These are phyloP conservation scores for Parochlus steinenii DNA, from an alignment of 2,888 invertebrate genomes.

Conservation along the genomic window DNA sequence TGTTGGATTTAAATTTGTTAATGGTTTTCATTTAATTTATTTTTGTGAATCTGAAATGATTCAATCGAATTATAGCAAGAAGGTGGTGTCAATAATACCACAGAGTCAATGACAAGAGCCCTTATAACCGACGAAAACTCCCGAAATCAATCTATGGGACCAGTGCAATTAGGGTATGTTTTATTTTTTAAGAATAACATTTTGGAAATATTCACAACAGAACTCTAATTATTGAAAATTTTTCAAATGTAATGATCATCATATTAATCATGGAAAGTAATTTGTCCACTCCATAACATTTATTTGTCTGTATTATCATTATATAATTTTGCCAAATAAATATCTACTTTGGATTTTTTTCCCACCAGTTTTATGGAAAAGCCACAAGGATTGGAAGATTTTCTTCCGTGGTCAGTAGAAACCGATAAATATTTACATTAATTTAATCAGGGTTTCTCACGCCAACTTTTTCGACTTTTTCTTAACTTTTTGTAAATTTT, in stretches of 20 bases:
- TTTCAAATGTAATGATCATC: background rate
- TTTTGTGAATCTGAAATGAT: slow-evolving; percentile 36
- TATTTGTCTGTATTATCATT: background rate
- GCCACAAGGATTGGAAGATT: slow-evolving; percentile 54
- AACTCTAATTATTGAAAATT: background rate
- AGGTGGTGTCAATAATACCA: slow-evolving; percentile 80
- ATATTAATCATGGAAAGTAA: background rate
- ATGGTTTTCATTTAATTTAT: slow-evolving; percentile 20
- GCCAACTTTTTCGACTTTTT: background rate
- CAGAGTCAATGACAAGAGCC: slow-evolving; percentile 90
- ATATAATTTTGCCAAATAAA: background rate
- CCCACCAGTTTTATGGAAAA: slow-evolving; percentile 64
- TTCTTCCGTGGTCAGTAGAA: slow-evolving; percentile 65
- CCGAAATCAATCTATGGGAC: slow-evolving; percentile 64
- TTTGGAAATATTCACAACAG: slow-evolving; percentile 11
- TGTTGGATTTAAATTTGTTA: background rate
- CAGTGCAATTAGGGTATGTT: slow-evolving; percentile 90
- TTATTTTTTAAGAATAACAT: slow-evolving; percentile 16
- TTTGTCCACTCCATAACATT: background rate
- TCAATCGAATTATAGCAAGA: slow-evolving; percentile 68
- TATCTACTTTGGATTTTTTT: slow-evolving; percentile 19
- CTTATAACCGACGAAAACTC: slow-evolving; percentile 87
- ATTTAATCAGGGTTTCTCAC: slow-evolving; percentile 9
- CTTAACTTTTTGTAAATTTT: no score
- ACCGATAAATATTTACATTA: slow-evolving; percentile 17